These are phyloP conservation scores for Drosophila kanekoi DNA, from an alignment of 2,888 invertebrate species.

Conservation along the genomic window DNA sequence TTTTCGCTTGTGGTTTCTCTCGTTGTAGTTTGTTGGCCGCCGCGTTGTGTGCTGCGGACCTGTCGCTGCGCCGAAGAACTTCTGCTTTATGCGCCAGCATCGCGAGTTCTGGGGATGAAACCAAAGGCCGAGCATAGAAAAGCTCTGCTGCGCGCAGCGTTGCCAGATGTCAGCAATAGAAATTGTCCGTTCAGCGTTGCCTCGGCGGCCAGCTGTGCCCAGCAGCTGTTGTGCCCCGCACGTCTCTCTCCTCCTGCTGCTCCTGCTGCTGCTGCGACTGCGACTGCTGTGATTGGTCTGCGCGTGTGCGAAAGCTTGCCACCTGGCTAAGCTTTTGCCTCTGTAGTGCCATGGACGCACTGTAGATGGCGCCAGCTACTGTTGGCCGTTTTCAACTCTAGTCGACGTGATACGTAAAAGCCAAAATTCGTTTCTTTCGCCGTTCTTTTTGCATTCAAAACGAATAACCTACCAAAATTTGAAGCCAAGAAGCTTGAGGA, in stretches of 20 bases:
- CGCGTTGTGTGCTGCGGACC: conserved; percentile 34
- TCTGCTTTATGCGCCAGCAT: conserved; percentile 51
- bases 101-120: conserved; percentile 55
- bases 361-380: conserved; percentile 9
- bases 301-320: conserved; percentile 7
- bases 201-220: conserved; percentile 17
- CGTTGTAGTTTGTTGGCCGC: conserved; percentile 4
- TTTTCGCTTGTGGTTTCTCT: conserved; percentile 4
- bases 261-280: not conserved
- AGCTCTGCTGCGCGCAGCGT: conserved; percentile 29
- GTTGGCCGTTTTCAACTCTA: too few species aligned
- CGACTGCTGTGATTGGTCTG: not conserved
- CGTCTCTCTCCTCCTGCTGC: too few species aligned
- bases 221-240: conserved; percentile 2
- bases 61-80: conserved; percentile 26
- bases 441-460: too few species aligned
- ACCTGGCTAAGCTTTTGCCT: not conserved
- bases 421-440: too few species aligned
- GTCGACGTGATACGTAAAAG: too few species aligned
- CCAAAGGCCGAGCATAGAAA: conserved; percentile 13
- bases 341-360: not conserved
- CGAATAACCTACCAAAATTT: too few species aligned
- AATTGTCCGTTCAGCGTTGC: conserved; percentile 14
- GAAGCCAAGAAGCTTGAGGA: too few species aligned
- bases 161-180: conserved; percentile 19